Evolutionary conservation across 2,113 vertebrate species (phyloP).

Genomic region (Mobula hypostoma): DNA sequence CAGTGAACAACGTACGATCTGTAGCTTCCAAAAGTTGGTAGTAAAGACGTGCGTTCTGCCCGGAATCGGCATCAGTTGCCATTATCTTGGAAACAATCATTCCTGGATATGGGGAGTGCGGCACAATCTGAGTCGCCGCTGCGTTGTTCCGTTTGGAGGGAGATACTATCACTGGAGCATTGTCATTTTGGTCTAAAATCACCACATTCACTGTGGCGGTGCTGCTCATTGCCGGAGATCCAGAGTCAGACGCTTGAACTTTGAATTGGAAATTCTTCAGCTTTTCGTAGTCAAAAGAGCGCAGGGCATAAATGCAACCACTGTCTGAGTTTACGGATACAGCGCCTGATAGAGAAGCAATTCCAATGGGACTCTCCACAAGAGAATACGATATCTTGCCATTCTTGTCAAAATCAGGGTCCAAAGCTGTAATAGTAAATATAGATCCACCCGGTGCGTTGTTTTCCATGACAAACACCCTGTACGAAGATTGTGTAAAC

Average conservation of each 20-base stretch:
- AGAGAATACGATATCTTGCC: constrained; percentile 63
- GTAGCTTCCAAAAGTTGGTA: constrained; percentile 53
- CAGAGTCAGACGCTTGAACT: constrained; percentile 59
- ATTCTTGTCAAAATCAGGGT: constrained; percentile 59
- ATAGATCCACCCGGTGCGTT: constrained; percentile 44
- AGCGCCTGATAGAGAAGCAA: constrained; percentile 46
- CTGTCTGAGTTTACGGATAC: constrained; percentile 46
- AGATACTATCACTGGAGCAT: constrained; percentile 47
- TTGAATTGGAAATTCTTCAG: constrained; percentile 43
- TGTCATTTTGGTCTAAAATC: constrained; percentile 58
- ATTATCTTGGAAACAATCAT: constrained; percentile 54
- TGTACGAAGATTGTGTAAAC: constrained; percentile 3
- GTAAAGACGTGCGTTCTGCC: constrained; percentile 54
- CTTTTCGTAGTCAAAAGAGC: constrained; percentile 48
- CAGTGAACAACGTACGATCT: constrained; percentile 51
- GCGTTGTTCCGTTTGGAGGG: constrained; percentile 52
- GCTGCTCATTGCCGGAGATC: constrained; percentile 49
- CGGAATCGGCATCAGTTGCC: constrained; percentile 52
- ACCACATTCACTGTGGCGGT: constrained; percentile 54
- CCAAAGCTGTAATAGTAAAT: constrained; percentile 50
- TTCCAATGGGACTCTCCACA: constrained; percentile 51
- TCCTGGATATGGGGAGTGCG: constrained; percentile 50
- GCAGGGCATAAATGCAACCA: constrained; percentile 45
- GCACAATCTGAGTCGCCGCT: constrained; percentile 47
- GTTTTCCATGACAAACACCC: constrained; percentile 50